Conservation (phyloP, 2,888 invertebrate species). For the Parnassius smintheus region DNA sequence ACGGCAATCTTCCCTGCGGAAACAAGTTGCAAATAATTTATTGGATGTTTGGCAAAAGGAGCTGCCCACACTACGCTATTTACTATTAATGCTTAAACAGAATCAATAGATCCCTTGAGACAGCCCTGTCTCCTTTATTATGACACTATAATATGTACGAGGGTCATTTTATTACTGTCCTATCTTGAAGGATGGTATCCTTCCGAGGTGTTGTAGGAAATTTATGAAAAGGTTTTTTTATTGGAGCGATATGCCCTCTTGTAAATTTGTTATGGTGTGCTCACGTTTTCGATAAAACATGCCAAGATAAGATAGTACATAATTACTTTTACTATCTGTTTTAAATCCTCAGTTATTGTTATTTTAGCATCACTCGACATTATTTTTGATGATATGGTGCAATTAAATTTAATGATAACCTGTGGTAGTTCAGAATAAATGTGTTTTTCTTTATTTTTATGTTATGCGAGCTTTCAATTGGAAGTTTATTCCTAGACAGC, state of each 20-base stretch:
- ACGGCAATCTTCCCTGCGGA: slow-evolving; percentile 4
- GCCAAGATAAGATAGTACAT: slow-evolving; percentile 9
- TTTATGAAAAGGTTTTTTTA: slow-evolving; percentile 60
- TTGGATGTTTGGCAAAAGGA: slow-evolving; percentile 12
- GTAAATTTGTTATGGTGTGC: slow-evolving; percentile 48
- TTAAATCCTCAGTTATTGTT: too few relatives aligned
- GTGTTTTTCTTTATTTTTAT: too few relatives aligned
- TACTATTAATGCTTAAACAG: slow-evolving; percentile 68
- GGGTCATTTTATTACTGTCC: slow-evolving; percentile 69
- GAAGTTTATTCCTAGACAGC: too few relatives aligned
- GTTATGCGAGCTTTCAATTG: too few relatives aligned
- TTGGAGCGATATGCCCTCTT: slow-evolving; percentile 46
- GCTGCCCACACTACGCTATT: slow-evolving; percentile 42
- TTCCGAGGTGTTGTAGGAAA: slow-evolving; percentile 54
- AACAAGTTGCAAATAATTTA: slow-evolving; percentile 24
- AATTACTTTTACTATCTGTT: too few relatives aligned
- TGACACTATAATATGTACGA: slow-evolving; percentile 68
- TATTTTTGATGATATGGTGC: too few relatives aligned
- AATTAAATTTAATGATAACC: too few relatives aligned
- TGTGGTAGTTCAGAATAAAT: too few relatives aligned
- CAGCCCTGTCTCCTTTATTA: slow-evolving; percentile 57
- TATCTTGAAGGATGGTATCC: slow-evolving; percentile 59
- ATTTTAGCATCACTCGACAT: too few relatives aligned
- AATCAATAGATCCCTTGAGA: slow-evolving; percentile 70
- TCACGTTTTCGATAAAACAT: slow-evolving; percentile 32